A percentile compares a stretch with the other conserved stretches of the same genome.
Conservation (phyloP, 2,113 vertebrate genomes). For the Setophaga kirtlandii region DNA sequence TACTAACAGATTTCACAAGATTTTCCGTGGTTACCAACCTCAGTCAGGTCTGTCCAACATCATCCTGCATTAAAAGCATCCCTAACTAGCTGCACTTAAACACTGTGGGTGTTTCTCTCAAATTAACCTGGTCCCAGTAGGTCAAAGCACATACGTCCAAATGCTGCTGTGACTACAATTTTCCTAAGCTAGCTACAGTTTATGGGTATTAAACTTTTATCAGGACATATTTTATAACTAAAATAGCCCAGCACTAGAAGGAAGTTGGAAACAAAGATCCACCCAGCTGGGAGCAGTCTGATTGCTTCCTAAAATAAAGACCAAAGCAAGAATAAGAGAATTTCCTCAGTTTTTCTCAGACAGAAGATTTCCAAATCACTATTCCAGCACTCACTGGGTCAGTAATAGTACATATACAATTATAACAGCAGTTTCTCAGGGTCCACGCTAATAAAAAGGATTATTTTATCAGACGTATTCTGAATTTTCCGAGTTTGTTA, state of each 20-base stretch:
- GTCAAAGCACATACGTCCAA: not conserved
- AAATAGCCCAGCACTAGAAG: constrained; percentile 3
- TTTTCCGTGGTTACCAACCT: not conserved
- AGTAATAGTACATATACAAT: not conserved
- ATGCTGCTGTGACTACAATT: not conserved
- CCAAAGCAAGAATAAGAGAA: constrained; percentile 18
- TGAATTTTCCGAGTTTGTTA: not conserved
- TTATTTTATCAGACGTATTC: constrained; percentile 9
- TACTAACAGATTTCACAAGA: not conserved
- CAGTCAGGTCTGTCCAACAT: not conserved
- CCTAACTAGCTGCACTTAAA: not conserved
- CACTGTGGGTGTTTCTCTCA: not conserved
- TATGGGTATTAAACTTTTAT: not conserved
- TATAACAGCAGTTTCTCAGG: constrained; percentile 18
- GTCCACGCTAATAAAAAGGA: constrained; percentile 4
- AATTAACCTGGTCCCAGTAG: not conserved
- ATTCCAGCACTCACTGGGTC: not conserved
- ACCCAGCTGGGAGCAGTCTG: constrained; percentile 19
- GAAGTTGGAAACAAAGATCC: constrained; percentile 33
- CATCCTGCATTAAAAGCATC: not conserved
- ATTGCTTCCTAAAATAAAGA: constrained; percentile 60
- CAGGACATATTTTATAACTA: not conserved
- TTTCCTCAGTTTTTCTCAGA: constrained; percentile 23
- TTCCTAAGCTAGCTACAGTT: not conserved
- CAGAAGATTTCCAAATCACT: constrained; percentile 28